Evolutionary conservation across 2,888 invertebrate species (phyloP), one percentile per base, ranked within the genome.

Genomic region (Epicampocera succincta): DNA sequence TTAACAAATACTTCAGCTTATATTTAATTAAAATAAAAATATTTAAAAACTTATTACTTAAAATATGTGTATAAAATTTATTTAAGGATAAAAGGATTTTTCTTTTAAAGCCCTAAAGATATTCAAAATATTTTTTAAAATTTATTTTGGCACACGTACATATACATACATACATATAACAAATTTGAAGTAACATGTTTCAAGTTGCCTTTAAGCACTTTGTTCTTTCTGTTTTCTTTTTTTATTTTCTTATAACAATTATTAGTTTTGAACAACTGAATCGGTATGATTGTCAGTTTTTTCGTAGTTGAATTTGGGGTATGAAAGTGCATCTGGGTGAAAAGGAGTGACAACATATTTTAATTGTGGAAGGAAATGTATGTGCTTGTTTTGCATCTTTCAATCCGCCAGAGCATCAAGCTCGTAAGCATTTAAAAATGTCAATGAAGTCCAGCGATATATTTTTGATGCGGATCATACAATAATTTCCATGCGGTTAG

Each of bases 401-500:
- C 15, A 78, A 60, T 72, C 56, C 42, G 71, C 71, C 15, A 73
- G 52, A 61, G 71, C 74, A 72, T 84, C 84, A 44, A 84, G 65
- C 68, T 63, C 82, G 54, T 83, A 68, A 17, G 65, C 69, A 82
- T 85, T 84, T 66, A 81, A 81, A 79, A 83, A 80, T 42, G 78
- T 84, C 17, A 84, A 44, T 44, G 75, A 83, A 13, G 66, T 84
- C 83, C 77, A 84, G 40, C 83, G 78, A 79, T 83, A 85, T n/a
- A 69, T 83, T 54, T 84, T 84, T 33, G 84, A 77, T 84, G 84
- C 84, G 73, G 86, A 90, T 93, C 92, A 93, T 91, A 94, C 93
- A 86, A 93, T 91, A 85, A 94, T 93, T 90, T 95, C 95, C 94
- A 95, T 94, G 87, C 93, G 93, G 91, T 94, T 94, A 80, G 93